Conservation (phyloP, 2,113 vertebrate species). For the Oryzias javanicus region DNA sequence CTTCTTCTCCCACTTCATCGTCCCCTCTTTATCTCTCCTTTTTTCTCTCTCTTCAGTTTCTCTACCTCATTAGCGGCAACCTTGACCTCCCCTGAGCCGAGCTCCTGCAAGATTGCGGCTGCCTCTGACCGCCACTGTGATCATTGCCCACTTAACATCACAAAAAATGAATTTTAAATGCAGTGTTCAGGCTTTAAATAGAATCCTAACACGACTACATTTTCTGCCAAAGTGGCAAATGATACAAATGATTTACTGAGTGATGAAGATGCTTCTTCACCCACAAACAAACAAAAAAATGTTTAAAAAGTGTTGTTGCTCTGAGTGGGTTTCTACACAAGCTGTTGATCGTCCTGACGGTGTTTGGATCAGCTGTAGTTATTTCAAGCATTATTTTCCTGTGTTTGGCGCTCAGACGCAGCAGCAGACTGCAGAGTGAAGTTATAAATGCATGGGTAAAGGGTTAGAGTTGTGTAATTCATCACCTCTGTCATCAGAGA, state of each 20-base stretch:
- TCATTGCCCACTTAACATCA: constrained; percentile 12
- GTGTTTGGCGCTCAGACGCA: constrained; percentile 1
- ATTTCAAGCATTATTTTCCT: constrained; percentile 19
- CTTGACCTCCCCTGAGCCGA: constrained; percentile 43
- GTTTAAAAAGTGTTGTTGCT: background rate
- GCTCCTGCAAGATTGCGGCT: constrained; percentile 12
- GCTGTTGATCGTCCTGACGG: constrained; percentile 14
- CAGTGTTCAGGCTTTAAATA: constrained; percentile 13
- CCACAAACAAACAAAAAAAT: background rate
- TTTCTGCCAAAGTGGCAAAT: constrained; percentile 1
- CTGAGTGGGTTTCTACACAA: constrained; percentile 14
- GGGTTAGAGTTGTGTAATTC: constrained; percentile 44
- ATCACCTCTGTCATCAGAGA: constrained; percentile 36
- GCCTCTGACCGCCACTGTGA: constrained; percentile 19
- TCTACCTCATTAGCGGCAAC: constrained; percentile 55
- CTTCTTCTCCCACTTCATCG: constrained; percentile 21
- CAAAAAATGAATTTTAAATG: background rate
- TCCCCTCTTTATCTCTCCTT: constrained; percentile 13
- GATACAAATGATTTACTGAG: constrained; percentile 14
- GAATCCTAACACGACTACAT: constrained; percentile 3
- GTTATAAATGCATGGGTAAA: constrained; percentile 44
- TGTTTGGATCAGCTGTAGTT: constrained; percentile 26
- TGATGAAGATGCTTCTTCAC: background rate
- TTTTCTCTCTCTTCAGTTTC: constrained; percentile 1
- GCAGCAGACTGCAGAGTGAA: constrained; percentile 15